Evolutionary conservation across 2,888 invertebrate species (phyloP), one percentile per base, ranked within the genome.

Genomic region (Sicus ferrugineus): DNA sequence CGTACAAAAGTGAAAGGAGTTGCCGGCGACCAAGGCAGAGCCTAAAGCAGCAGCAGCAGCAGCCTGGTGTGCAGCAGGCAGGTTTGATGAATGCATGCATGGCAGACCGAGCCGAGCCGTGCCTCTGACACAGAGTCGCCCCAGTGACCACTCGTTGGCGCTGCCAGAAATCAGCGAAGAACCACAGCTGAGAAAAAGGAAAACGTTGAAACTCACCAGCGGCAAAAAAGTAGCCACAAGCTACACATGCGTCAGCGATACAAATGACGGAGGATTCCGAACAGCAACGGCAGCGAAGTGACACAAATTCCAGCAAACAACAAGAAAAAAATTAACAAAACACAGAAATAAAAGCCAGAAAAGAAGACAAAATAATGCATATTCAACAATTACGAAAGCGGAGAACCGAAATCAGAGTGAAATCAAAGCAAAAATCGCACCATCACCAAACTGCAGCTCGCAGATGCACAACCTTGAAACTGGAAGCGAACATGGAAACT

Each of bases 271-370:
- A n/a, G n/a, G n/a, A n/a, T n/a, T n/a, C n/a, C n/a, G n/a, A 46
- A 9, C 46, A n/a, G 48, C 63, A 63, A 26, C 46, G 26, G 9
- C 34, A 19, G 42, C 16, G 50, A 64, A 14, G 28, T 28, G n/a
- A 26, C 21, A 52, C 31, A 26, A 52, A 50, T 64, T 64, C 52
- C 28, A 19, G 42, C 50, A 63, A 19, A 16, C 34, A 31, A 61
- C 26, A 62, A 62, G 23, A 38, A 4, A n/a, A 46, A 9, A 5
- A 46, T n/a, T 19, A 46, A 46, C 19, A 46, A 16, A 46, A 16
- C n/a, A 16, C 14, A 46, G 46, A 46, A 46, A 16, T 38, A 16
- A 46, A 9, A 46, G 19, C n/a, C 14, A 46, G 46, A 5, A 16
- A 19, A 46, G n/a, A 46, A 46, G 14, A 46, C 3, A 46, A 46